These are phyloP conservation scores for Cecropterus lyciades DNA, from an alignment of 1,140 invertebrate genomes.

Conservation along the genomic window DNA sequence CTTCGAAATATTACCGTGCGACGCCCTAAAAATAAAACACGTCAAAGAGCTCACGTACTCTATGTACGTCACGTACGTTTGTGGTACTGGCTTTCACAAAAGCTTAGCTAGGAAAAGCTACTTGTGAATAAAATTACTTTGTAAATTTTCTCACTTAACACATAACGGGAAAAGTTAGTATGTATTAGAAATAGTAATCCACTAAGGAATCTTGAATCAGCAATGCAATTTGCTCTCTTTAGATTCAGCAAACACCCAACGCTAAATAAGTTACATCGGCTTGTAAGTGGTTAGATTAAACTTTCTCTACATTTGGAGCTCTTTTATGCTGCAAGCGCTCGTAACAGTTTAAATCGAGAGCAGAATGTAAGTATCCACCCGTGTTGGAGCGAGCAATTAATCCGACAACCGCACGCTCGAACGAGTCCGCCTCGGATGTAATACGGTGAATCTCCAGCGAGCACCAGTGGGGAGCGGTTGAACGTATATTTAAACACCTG, in stretches of 20 bases:
- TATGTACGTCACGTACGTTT: too few species aligned
- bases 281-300: constrained; percentile 41
- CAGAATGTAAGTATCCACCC: constrained; percentile 47
- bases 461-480: constrained; percentile 50
- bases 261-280: constrained; percentile 25
- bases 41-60: too few species aligned
- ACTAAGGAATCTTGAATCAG: neutral
- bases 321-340: constrained; percentile 34
- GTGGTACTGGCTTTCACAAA: too few species aligned
- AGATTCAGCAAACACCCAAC: constrained; percentile 25
- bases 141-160: neutral
- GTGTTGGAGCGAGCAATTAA: constrained; percentile 64
- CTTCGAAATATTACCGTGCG: too few species aligned
- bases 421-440: constrained; percentile 55
- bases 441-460: constrained; percentile 55
- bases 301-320: constrained; percentile 26
- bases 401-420: constrained; percentile 57
- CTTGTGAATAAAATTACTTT: neutral
- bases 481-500: constrained; percentile 76
- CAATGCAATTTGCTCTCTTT: constrained; percentile 22
- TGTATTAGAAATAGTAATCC: constrained; percentile 1
- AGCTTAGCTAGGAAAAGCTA: too few species aligned
- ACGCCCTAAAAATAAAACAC: too few species aligned
- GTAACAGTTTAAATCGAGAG: constrained; percentile 42
- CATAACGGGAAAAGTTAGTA: neutral